phyloP scores from a whole-genome alignment of 2,888 invertebrate species.

The Phytoseiulus persimilis region DNA sequence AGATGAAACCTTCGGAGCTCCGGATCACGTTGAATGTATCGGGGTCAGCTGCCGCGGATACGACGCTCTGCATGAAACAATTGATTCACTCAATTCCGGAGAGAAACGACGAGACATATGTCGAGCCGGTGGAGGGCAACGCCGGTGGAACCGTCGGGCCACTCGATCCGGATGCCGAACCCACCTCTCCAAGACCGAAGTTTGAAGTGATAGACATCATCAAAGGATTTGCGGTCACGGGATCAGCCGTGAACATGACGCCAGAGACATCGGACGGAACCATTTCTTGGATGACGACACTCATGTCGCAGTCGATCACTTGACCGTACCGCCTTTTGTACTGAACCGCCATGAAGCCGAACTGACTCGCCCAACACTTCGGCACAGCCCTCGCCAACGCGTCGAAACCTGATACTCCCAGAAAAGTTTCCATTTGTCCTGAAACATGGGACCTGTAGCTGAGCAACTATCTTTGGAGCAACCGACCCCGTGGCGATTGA shows the following conservation, averaged over 20 bases:
- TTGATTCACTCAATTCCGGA: neutral
- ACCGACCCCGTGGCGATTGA: no score
- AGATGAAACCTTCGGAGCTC: constrained; percentile 52
- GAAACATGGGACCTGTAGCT: neutral
- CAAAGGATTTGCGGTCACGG: constrained; percentile 50
- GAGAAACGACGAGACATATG: no score
- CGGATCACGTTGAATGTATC: constrained; percentile 61
- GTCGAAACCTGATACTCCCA: neutral
- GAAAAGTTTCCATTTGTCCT: neutral
- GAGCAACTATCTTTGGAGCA: no score
- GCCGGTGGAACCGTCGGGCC: no score
- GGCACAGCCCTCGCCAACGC: constrained; percentile 41
- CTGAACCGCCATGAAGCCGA: neutral
- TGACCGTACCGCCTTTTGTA: constrained; percentile 42
- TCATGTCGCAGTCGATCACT: neutral
- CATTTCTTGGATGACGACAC: constrained; percentile 9
- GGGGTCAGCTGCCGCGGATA: constrained; percentile 66
- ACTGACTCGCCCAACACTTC: neutral
- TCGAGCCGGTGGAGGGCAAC: no score
- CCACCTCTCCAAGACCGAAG: no score
- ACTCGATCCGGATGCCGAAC: no score
- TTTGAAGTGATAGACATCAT: no score
- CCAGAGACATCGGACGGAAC: constrained; percentile 53
- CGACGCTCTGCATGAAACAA: constrained; percentile 60
- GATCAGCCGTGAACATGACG: constrained; percentile 71